These are phyloP conservation scores for Apis dorsata DNA, from an alignment of 1,140 invertebrate genomes.

Conservation along the genomic window DNA sequence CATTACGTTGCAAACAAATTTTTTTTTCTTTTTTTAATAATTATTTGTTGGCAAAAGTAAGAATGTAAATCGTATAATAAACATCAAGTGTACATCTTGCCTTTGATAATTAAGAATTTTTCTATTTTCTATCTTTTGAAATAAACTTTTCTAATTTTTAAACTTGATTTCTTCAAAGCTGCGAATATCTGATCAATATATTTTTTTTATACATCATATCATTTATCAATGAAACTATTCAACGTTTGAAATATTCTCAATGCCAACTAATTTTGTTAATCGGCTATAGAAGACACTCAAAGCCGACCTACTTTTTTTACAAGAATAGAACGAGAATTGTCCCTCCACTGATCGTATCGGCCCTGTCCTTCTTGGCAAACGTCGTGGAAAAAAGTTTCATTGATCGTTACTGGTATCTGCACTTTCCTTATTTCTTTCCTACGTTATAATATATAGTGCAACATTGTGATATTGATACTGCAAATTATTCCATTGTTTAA, in stretches of 20 bases:
- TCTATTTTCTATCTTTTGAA: no score
- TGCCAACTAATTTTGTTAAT: background rate
- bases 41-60: no score
- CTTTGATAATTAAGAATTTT: no score
- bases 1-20: no score
- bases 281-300: background rate
- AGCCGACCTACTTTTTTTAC: slow-evolving; percentile 10
- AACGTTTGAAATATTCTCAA: background rate
- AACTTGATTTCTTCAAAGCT: no score
- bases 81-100: no score
- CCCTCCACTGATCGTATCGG: slow-evolving; percentile 13
- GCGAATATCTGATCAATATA: no score
- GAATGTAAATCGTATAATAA: no score
- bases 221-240: background rate
- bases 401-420: background rate
- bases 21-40: no score
- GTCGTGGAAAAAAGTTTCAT: slow-evolving; percentile 28
- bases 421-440: background rate
- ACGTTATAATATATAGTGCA: background rate
- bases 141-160: no score
- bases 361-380: slow-evolving; percentile 9
- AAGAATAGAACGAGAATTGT: slow-evolving; percentile 33
- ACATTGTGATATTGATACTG: background rate
- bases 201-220: no score
- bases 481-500: background rate